Evolutionary conservation across 2,797 vertebrate species (phyloP).

Genomic region (Takifugu rubripes): DNA sequence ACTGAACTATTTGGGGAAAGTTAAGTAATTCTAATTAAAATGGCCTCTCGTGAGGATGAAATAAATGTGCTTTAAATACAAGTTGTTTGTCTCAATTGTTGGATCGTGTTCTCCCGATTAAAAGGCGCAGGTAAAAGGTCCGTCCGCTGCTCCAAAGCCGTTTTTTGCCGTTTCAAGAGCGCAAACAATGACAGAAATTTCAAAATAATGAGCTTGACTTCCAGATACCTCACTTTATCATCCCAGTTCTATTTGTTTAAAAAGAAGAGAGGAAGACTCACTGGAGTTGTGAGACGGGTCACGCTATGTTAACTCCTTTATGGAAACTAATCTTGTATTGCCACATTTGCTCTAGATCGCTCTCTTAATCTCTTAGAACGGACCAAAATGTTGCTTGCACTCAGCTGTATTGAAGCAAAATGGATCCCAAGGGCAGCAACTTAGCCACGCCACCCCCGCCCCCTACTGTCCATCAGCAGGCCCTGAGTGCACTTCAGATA

Average conservation of each 20-base stretch:
- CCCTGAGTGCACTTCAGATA: constrained; percentile 61
- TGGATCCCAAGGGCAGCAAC: constrained; percentile 40
- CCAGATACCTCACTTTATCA: too few relatives aligned
- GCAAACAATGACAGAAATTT: not conserved
- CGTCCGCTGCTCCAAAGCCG: not conserved
- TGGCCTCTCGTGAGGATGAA: not conserved
- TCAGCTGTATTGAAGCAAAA: constrained; percentile 35
- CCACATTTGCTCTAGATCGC: constrained; percentile 9
- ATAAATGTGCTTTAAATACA: not conserved
- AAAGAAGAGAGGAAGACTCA: too few relatives aligned
- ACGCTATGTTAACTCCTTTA: not conserved
- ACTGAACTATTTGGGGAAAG: not conserved
- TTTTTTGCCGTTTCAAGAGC: not conserved
- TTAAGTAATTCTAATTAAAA: not conserved
- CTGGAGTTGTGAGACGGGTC: not conserved
- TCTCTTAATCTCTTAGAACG: constrained; percentile 21
- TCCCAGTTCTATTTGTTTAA: too few relatives aligned
- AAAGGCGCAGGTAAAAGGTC: not conserved
- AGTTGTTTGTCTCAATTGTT: too few relatives aligned
- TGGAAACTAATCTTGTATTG: not conserved
- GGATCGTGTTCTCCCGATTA: too few relatives aligned
- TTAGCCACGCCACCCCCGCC: constrained; percentile 30
- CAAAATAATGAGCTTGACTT: too few relatives aligned
- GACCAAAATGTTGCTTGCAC: constrained; percentile 19
- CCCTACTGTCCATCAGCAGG: constrained; percentile 53